These are phyloP conservation scores for Anthophora plumipes DNA, from an alignment of 2,888 invertebrate species.

Conservation along the genomic window DNA sequence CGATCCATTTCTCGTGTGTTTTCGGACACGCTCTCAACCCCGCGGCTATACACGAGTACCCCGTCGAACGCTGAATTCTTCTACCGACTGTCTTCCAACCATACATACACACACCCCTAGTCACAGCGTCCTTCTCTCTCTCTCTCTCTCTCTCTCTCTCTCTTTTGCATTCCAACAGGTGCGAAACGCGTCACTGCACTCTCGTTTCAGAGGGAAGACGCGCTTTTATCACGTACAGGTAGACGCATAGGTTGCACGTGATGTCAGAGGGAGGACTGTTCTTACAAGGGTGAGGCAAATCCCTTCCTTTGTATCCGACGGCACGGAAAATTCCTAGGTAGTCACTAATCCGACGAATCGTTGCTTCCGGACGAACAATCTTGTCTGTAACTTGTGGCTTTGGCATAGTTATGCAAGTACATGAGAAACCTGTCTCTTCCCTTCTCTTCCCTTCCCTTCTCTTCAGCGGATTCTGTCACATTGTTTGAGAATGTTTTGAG, in stretches of 20 bases:
- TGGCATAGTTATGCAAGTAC: conserved; percentile 37
- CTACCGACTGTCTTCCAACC: conserved; percentile 51
- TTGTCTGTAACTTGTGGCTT: conserved; percentile 3
- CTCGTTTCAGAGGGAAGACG: conserved; percentile 51
- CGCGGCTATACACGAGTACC: conserved; percentile 25
- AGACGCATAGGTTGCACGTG: conserved; percentile 61
- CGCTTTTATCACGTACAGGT: conserved; percentile 65
- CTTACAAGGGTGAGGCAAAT: conserved; percentile 55
- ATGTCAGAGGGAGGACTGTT: conserved; percentile 34
- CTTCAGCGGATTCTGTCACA: conserved; percentile 14
- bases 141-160: conserved; percentile 37
- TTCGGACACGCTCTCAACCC: conserved; percentile 19
- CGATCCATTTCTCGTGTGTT: conserved; percentile 46
- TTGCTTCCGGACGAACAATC: conserved; percentile 62
- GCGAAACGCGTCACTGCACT: conserved; percentile 74
- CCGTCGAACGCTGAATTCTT: conserved; percentile 64
- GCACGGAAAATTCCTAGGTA: conserved; percentile 67
- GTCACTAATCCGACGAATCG: conserved; percentile 61
- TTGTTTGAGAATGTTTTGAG: conserved; percentile 14
- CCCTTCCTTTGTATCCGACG: conserved; percentile 65
- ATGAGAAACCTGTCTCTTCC: neutral
- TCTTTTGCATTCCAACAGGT: conserved; percentile 80
- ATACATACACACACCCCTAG: conserved; percentile 12
- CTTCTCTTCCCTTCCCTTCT: neutral
- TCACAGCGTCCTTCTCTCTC: conserved; percentile 31